These are phyloP conservation scores for Poicephalus gulielmi DNA, from an alignment of 2,113 vertebrate species.

Conservation along the genomic window DNA sequence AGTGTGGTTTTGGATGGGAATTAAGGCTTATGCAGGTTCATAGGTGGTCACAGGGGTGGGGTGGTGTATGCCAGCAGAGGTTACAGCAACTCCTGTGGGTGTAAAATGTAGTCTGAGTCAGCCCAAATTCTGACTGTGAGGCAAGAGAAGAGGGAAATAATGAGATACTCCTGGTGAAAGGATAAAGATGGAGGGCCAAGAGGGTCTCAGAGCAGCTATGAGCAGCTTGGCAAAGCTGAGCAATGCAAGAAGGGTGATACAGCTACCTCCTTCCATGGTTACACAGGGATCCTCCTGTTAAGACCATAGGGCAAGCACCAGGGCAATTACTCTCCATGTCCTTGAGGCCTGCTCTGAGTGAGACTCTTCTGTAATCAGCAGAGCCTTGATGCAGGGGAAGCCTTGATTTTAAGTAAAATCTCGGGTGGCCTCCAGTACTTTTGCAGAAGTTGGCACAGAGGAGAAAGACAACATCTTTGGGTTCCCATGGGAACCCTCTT, in stretches of 20 bases:
- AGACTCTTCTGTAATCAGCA: not conserved
- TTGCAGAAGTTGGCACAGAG: not conserved
- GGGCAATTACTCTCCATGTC: fast-evolving
- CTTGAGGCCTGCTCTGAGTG: not conserved
- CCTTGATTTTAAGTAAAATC: not conserved
- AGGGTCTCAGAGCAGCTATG: not conserved
- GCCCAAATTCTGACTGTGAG: not conserved
- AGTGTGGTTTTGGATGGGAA: not conserved
- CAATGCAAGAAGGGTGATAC: fast-evolving
- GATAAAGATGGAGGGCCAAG: not conserved
- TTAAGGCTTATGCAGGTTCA: not conserved
- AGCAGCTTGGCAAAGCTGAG: not conserved
- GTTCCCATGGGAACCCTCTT: not conserved
- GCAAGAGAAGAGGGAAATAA: not conserved
- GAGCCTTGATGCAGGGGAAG: not conserved
- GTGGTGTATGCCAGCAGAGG: not conserved
- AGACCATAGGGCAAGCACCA: not conserved
- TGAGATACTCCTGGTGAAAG: not conserved
- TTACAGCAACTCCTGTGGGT: not conserved
- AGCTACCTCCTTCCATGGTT: not conserved
- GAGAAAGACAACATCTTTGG: not conserved
- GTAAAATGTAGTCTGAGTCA: not conserved
- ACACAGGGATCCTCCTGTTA: not conserved
- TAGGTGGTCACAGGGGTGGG: too few species aligned
- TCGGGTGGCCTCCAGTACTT: not conserved